Evolutionary conservation across 2,797 vertebrate genomes (phyloP).

Genomic region (Sebastes ruberrimus): DNA sequence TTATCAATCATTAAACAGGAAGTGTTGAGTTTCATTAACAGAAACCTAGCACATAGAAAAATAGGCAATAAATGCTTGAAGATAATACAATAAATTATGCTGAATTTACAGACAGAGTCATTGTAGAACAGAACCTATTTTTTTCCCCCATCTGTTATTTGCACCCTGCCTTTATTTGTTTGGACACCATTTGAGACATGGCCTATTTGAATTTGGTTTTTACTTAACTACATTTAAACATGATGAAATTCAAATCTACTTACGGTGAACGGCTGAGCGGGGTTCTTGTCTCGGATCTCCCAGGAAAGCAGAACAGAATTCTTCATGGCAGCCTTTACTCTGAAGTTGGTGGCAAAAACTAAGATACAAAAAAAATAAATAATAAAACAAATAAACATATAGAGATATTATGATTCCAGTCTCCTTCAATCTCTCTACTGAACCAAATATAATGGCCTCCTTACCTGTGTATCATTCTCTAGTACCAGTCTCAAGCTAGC

Average conservation of each 20-base stretch:
- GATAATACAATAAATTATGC: not conserved
- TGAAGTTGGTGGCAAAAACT: slow-evolving; percentile 99
- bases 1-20: not conserved
- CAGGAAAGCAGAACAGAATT: slow-evolving; percentile 95
- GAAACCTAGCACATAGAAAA: not conserved
- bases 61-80: not conserved
- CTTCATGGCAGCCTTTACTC: slow-evolving; percentile 98
- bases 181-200: not conserved
- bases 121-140: not conserved
- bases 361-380: slow-evolving; percentile 76
- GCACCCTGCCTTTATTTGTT: not conserved
- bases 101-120: not conserved
- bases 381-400: slow-evolving; percentile 8
- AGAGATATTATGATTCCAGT: not conserved
- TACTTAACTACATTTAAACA: not conserved
- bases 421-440: not conserved
- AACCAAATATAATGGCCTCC: slow-evolving; percentile 38
- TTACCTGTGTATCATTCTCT: slow-evolving; percentile 67
- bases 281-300: slow-evolving; percentile 97
- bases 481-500: slow-evolving; percentile 48
- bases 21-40: not conserved
- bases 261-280: slow-evolving; percentile 94
- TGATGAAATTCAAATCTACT: slow-evolving; percentile 57
- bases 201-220: not conserved
- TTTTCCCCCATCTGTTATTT: not conserved